These are phyloP conservation scores for Cnemophilus loriae DNA, from an alignment of 2,113 vertebrate genomes.

Conservation along the genomic window DNA sequence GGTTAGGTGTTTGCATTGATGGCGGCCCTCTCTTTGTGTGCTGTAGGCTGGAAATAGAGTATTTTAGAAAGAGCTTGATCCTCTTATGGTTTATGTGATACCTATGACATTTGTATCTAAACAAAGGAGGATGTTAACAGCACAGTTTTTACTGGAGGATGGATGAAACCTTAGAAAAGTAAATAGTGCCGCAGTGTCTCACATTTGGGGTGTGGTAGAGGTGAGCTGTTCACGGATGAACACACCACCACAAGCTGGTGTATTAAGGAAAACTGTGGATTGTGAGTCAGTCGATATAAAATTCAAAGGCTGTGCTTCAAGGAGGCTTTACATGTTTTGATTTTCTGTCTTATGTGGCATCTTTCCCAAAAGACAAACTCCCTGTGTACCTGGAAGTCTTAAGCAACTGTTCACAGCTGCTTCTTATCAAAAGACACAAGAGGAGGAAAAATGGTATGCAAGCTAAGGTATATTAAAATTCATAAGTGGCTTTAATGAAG, in stretches of 20 bases:
- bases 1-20: rapidly evolving
- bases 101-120: background rate
- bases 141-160: background rate
- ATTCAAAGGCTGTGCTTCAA: slow-evolving; percentile 4
- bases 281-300: background rate
- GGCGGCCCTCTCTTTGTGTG: background rate
- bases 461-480: slow-evolving; percentile 14
- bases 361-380: background rate
- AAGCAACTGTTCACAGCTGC: background rate
- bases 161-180: background rate
- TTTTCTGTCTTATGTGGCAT: background rate
- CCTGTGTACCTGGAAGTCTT: slow-evolving; percentile 9
- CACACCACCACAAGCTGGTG: background rate
- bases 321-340: background rate
- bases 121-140: background rate
- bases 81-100: background rate
- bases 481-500: slow-evolving; percentile 1
- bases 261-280: background rate
- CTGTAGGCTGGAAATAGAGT: background rate
- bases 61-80: background rate
- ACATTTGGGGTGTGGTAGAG: background rate
- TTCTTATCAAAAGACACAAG: background rate
- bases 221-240: background rate
- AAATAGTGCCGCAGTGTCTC: background rate
- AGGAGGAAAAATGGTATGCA: background rate